These are phyloP conservation scores for Nasonia vitripennis DNA, from an alignment of 1,140 invertebrate genomes.

Conservation along the genomic window DNA sequence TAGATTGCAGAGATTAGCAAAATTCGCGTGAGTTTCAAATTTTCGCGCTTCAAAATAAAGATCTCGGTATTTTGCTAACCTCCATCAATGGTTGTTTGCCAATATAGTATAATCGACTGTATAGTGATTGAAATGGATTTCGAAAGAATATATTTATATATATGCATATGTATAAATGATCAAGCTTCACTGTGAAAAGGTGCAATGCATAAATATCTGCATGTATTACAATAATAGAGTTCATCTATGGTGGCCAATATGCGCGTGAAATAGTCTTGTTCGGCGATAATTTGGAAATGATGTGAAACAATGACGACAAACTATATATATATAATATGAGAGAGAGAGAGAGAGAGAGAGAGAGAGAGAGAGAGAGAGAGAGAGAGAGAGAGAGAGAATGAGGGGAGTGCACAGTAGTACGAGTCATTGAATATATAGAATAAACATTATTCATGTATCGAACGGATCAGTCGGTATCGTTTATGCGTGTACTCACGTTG, in stretches of 20 bases:
- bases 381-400: slow-evolving; percentile 15
- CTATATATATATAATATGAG: background rate
- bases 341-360: slow-evolving; percentile 9
- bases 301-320: background rate
- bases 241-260: background rate
- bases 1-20: no score
- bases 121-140: background rate
- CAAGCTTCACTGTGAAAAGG: slow-evolving; percentile 21
- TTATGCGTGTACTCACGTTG: slow-evolving; percentile 63
- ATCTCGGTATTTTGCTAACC: no score
- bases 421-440: slow-evolving; percentile 18
- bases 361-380: background rate
- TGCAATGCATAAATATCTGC: slow-evolving; percentile 19
- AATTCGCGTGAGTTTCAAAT: no score
- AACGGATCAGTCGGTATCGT: background rate
- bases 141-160: no score
- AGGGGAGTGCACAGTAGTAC: slow-evolving; percentile 34
- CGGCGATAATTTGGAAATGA: background rate
- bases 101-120: background rate
- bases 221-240: background rate
- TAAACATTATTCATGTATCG: background rate
- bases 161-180: background rate
- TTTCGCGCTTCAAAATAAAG: no score
- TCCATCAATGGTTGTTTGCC: no score
- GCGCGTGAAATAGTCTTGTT: background rate